phyloP scores from a whole-genome alignment of 2,113 vertebrate genomes.

The Lepidothrix coronata region DNA sequence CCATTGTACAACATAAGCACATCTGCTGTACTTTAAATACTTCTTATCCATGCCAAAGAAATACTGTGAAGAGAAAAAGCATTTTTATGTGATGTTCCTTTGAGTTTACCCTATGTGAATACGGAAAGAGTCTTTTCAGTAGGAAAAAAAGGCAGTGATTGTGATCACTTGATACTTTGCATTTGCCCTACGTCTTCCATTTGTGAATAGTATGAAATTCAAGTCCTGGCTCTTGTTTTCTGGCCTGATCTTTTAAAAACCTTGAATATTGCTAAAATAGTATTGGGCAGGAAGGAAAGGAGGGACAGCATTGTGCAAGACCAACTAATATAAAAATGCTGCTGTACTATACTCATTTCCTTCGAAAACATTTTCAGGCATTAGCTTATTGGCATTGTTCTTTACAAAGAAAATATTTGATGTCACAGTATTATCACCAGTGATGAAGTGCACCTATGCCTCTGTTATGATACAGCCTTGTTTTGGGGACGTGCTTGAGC shows the following conservation, averaged over 20 bases:
- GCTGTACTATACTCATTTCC: not conserved
- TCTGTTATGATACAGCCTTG: not conserved
- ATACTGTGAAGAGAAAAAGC: not conserved
- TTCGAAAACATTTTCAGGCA: not conserved
- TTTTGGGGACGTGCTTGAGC: not conserved
- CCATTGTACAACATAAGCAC: not conserved
- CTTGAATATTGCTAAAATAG: not conserved
- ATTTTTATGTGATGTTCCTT: slow-evolving; percentile 39
- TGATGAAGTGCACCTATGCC: not conserved
- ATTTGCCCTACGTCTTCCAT: slow-evolving; percentile 5
- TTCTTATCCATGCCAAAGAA: slow-evolving; percentile 22
- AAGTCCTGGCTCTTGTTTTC: not conserved
- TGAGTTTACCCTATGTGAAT: slow-evolving; percentile 36
- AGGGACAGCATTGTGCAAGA: not conserved
- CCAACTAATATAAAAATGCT: not conserved
- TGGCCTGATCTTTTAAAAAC: not conserved
- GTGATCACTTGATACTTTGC: not conserved
- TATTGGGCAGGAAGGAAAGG: slow-evolving; percentile 4
- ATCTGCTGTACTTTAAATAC: slow-evolving; percentile 40
- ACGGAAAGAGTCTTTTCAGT: not conserved
- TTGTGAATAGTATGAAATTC: slow-evolving; percentile 4
- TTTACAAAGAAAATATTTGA: not conserved
- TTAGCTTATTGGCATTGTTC: not conserved
- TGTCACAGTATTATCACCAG: not conserved
- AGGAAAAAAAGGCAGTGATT: slow-evolving; percentile 31